phyloP scores from a whole-genome alignment of 2,113 vertebrate species.

The Solea solea region DNA sequence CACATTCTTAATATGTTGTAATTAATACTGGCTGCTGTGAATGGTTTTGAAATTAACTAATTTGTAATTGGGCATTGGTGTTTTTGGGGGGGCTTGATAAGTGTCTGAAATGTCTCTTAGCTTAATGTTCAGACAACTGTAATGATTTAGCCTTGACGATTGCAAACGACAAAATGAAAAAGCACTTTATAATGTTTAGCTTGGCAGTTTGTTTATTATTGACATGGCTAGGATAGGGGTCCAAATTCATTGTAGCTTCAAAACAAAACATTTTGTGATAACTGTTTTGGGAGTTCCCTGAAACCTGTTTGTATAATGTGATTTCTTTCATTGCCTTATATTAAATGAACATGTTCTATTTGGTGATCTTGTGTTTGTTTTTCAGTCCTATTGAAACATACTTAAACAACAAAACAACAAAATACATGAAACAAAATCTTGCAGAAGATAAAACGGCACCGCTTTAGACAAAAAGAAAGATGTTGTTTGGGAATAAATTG shows the following conservation, averaged over 20 bases:
- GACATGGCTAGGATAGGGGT: neutral
- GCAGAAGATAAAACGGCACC: neutral
- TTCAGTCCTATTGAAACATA: neutral
- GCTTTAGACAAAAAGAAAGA: too few relatives aligned
- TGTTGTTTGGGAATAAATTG: neutral
- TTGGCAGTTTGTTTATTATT: conserved; percentile 25
- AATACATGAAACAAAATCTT: neutral
- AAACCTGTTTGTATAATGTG: conserved; percentile 61
- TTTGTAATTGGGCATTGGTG: neutral
- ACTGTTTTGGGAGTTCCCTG: conserved; percentile 52
- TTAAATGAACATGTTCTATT: conserved; percentile 46
- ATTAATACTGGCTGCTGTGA: conserved; percentile 31
- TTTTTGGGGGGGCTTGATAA: conserved; percentile 38
- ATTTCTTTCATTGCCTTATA: conserved; percentile 70
- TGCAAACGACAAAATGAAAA: conserved; percentile 33
- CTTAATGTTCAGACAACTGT: conserved; percentile 18
- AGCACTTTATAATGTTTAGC: conserved; percentile 71
- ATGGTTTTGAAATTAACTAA: neutral
- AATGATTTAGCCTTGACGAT: conserved; percentile 46
- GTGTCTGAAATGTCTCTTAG: conserved; percentile 44
- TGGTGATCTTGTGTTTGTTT: conserved; percentile 7
- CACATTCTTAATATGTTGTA: conserved; percentile 19
- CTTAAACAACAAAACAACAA: too few relatives aligned
- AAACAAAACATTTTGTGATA: conserved; percentile 53
- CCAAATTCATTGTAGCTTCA: conserved; percentile 33